Evolutionary conservation across 2,888 invertebrate species (phyloP).

Genomic region (Xylocampa areola): DNA sequence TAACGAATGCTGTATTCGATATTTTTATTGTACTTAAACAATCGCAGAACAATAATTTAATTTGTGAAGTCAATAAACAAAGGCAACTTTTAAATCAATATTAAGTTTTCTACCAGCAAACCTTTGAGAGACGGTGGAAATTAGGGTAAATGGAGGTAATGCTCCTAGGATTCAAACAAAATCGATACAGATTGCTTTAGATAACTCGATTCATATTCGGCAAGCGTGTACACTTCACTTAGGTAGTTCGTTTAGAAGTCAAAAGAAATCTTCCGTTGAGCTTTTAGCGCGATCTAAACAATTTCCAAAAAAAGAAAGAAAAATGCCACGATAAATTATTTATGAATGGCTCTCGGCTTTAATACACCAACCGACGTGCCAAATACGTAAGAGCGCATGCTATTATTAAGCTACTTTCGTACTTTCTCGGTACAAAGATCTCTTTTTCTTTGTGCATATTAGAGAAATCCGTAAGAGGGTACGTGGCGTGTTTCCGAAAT

Average conservation of each 20-base stretch:
- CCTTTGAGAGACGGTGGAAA: no score
- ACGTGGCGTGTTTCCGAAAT: constrained; percentile 78
- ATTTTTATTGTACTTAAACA: no score
- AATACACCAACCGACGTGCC: constrained; percentile 74
- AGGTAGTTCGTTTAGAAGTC: constrained; percentile 46
- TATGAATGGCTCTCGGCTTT: constrained; percentile 78
- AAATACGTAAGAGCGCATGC: constrained; percentile 77
- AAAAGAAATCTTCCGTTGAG: constrained; percentile 65
- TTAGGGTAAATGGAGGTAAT: no score
- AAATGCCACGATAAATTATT: constrained; percentile 83
- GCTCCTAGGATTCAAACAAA: constrained; percentile 11
- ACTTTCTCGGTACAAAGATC: constrained; percentile 73
- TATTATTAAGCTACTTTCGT: constrained; percentile 73
- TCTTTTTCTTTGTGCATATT: constrained; percentile 85
- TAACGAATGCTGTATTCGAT: no score
- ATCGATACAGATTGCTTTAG: constrained; percentile 12
- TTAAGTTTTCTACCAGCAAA: no score
- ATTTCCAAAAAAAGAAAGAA: constrained; percentile 74
- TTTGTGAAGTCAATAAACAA: no score
- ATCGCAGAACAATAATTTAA: no score
- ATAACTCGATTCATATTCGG: constrained; percentile 35
- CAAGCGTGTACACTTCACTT: constrained; percentile 23
- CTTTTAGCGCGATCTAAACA: constrained; percentile 74
- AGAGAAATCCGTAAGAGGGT: constrained; percentile 75
- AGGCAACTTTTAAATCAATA: no score